phyloP scores from a whole-genome alignment of 2,888 invertebrate genomes.

The Pegoplata infirma region DNA sequence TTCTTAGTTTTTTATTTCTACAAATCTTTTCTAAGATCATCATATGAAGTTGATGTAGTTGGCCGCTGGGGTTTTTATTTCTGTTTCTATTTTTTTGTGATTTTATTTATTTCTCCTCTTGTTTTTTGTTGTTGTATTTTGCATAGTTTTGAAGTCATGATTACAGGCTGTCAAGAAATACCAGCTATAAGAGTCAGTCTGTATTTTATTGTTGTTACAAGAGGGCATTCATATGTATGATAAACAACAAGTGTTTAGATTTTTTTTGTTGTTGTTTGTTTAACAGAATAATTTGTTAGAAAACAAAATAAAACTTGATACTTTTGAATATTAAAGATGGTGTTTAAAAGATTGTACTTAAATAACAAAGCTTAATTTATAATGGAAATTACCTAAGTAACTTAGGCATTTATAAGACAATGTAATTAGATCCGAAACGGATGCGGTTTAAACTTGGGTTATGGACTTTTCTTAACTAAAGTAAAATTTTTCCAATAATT shows the following conservation, averaged over 20 bases:
- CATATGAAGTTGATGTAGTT: slow-evolving; percentile 20
- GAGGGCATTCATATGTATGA: not conserved
- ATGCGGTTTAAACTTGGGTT: too few relatives aligned
- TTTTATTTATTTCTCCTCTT: slow-evolving; percentile 25
- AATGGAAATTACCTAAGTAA: not conserved
- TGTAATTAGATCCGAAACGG: too few relatives aligned
- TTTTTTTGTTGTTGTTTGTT: not conserved
- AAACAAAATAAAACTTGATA: too few relatives aligned
- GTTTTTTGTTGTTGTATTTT: not conserved
- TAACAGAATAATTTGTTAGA: slow-evolving; percentile 4
- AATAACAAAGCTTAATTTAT: not conserved
- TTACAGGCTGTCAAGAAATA: slow-evolving; percentile 38
- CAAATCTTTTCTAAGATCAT: slow-evolving; percentile 29
- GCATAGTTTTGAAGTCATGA: slow-evolving; percentile 7
- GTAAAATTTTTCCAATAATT: too few relatives aligned
- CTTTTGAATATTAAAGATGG: not conserved
- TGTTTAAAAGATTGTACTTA: not conserved
- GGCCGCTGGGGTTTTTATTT: slow-evolving; percentile 38
- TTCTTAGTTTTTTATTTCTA: too few relatives aligned
- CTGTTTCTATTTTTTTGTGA: not conserved
- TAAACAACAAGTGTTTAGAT: slow-evolving; percentile 22
- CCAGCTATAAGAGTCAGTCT: slow-evolving; percentile 15
- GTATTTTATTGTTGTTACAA: not conserved
- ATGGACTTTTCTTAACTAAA: too few relatives aligned
- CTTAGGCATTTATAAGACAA: not conserved